These are phyloP conservation scores for Dolichoris vasculosae DNA, from an alignment of 1,140 invertebrate species.

Conservation along the genomic window DNA sequence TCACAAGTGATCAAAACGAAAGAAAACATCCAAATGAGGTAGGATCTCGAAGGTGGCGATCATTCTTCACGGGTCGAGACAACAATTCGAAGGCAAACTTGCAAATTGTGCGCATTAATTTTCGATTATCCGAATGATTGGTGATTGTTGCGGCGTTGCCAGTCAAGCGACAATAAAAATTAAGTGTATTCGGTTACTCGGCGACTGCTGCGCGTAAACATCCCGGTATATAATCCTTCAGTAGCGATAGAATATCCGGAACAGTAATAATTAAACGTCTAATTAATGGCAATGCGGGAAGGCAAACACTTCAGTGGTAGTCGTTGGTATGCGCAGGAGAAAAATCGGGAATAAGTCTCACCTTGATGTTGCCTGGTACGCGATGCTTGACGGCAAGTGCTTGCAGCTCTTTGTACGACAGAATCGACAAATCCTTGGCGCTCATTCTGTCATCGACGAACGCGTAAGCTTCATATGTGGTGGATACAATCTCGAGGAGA, in stretches of 20 bases:
- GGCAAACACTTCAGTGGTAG: background rate
- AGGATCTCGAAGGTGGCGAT: background rate
- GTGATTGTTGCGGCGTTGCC: background rate
- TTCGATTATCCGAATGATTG: background rate
- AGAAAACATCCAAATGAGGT: too few relatives aligned
- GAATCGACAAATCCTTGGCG: slow-evolving; percentile 59
- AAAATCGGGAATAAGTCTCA: slow-evolving; percentile 46
- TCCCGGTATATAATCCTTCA: background rate
- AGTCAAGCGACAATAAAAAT: background rate
- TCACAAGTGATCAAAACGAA: too few relatives aligned
- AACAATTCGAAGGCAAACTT: background rate
- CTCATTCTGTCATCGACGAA: slow-evolving; percentile 56
- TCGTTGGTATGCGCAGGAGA: background rate
- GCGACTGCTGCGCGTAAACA: background rate
- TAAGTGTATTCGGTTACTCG: background rate
- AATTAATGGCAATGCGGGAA: too few relatives aligned
- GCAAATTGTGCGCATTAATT: background rate
- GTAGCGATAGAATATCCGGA: background rate
- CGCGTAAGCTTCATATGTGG: slow-evolving; percentile 4
- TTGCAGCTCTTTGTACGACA: slow-evolving; percentile 69
- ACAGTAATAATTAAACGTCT: too few relatives aligned
- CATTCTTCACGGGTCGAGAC: background rate
- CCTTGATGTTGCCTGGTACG: slow-evolving; percentile 69
- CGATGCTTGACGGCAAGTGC: slow-evolving; percentile 62
- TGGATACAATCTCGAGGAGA: background rate